These are phyloP conservation scores for Zaprionus davidi DNA, from an alignment of 1,140 invertebrate genomes.

Conservation along the genomic window DNA sequence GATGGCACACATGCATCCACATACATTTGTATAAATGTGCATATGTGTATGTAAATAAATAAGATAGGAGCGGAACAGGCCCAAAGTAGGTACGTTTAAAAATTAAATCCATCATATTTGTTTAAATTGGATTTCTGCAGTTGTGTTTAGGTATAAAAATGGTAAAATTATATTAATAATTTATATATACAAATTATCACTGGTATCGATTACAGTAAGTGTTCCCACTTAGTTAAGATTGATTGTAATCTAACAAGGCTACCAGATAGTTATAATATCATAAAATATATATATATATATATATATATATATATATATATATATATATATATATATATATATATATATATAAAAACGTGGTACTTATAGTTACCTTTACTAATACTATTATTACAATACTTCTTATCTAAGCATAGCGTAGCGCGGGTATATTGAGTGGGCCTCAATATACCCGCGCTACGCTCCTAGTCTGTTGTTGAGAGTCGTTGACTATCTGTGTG, in stretches of 20 bases:
- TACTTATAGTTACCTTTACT: background rate
- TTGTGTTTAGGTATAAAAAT: background rate
- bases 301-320: too few relatives aligned
- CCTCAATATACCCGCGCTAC: constrained; percentile 32
- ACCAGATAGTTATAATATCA: background rate
- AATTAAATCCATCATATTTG: background rate
- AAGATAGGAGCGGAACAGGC: background rate
- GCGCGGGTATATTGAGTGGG: background rate
- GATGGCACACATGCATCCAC: constrained; percentile 50
- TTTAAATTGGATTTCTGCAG: background rate
- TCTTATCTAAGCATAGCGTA: background rate
- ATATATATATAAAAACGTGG: too few relatives aligned
- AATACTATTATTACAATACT: background rate
- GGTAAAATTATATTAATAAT: background rate
- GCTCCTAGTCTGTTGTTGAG: constrained; percentile 45
- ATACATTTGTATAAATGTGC: background rate
- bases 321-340: too few relatives aligned
- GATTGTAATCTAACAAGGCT: too few relatives aligned
- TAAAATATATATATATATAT: too few relatives aligned
- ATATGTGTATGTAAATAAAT: constrained; percentile 1
- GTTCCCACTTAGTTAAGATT: too few relatives aligned
- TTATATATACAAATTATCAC: background rate
- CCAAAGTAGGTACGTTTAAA: background rate
- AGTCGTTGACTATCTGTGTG: constrained; percentile 32
- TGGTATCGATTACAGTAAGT: too few relatives aligned